Base-by-base conservation (phyloP, 2,113 vertebrate species). In the Phylloscopus trochiloides region DNA sequence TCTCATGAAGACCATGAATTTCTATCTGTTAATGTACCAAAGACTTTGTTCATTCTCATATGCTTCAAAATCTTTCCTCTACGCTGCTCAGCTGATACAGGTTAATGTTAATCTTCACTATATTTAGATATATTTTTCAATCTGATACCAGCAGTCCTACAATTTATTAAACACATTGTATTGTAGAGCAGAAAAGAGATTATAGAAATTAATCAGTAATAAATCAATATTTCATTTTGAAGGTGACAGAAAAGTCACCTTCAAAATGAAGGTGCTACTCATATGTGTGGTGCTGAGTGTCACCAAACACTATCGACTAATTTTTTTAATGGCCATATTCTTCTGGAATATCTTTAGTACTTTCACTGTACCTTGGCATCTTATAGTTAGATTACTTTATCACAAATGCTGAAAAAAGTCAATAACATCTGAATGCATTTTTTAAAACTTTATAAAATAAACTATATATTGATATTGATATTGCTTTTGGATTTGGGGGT, bases 401-500 rank as follows among this genome's bases (percentile, higher is more conserved):
- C 36, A 36, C 1, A 66, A 75, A 40, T 29, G 9, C 14, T 86
- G 32, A 79, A 36, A 52, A 43, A 78, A 47, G 38, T 19, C 7
- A 58, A 6, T 74, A 45, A 24, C 22, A 57, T 22, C 28, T 57
- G 8, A 48, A 65, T 31, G 4, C 2, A 72, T 50, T 8, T 63
- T 77, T 55, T 12, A 19, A 52, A 58, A 40, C 17, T 29, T 20
- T 9, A 12, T 45, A 21, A 65, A 75, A 68, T 31, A 25, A 31
- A 17, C 1, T 29, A 40, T n/a, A 40, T 40, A 40, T 40, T 40
- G 12, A 40, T 40, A 40, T 40, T 40, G 5, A 40, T 40, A 19
- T 40, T 34, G 9, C 0, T 40, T 59, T 42, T 26, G 31, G 47
- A 3, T 58, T 34, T 28, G 7, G 5, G 0, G 9, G 22, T 22